Base-by-base conservation (phyloP, 2,888 invertebrate species). In the Meteorus cinctellus region DNA sequence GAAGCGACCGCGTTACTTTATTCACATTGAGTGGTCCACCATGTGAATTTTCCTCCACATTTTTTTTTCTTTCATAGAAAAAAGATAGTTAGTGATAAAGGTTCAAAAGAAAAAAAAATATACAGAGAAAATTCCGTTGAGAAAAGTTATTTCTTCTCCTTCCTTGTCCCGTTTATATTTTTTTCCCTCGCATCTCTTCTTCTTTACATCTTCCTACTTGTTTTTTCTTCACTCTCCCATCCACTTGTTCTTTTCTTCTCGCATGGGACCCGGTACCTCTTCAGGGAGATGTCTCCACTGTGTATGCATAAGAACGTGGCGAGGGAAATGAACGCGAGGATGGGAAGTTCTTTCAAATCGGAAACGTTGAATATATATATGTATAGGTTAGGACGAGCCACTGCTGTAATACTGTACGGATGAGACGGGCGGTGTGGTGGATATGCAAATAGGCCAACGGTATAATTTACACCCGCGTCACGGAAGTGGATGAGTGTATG, bases 401-500 rank as follows among this genome's bases (percentile, higher is more conserved):
- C 12, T 41, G 12, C 79, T 74, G 72, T 80, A 81, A 80, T 81
- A 78, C 78, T 75, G 74, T 66, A 48, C 29, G 36, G 31, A 63
- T 72, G 63, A 45, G 70, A 70, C 41, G 51, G 51, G 81, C 81
- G 82, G 80, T n/a, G 81, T 55, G 55, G 55, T 19, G 19, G 8
- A 55, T 82, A 84, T 84, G 86, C 85, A 87, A 87, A 87, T 86
- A 86, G 87, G 87, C 84, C 87, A 87, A 78, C 82, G 82, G 83
- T 84, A 86, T 87, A 87, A 87, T 87, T 87, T 86, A 87, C 87
- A 86, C 81, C 5, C 65, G 84, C 83, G 85, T 84, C 86, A 84
- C 80, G 81, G 77, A 80, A 81, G 78, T 71, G 55, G 72, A 62
- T 67, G 77, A 67, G 66, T 74, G 31, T 62, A 60, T 69, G 73